A percentile compares a stretch with the other conserved stretches of the same genome.
Conservation (phyloP, 1,140 invertebrate species). For the Lordiphosa collinella region DNA sequence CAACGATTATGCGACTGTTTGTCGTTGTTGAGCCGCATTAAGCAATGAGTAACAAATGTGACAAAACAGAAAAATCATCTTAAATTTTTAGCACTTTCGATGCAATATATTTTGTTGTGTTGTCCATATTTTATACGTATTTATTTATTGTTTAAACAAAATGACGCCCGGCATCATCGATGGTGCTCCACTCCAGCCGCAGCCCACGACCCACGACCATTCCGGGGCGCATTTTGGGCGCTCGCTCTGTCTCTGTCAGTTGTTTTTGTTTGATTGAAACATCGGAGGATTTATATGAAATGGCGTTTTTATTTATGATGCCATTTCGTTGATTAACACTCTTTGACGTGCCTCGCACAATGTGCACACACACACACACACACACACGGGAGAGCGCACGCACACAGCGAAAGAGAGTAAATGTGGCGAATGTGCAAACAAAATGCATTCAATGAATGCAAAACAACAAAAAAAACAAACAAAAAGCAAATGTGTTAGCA, state of each 20-base stretch:
- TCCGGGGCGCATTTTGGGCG: background rate
- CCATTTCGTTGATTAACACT: conserved; percentile 76
- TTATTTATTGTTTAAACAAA: conserved; percentile 63
- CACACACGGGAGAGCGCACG: background rate
- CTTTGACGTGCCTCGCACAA: conserved; percentile 41
- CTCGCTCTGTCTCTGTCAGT: background rate
- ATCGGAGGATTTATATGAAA: conserved; percentile 72
- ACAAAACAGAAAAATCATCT: background rate
- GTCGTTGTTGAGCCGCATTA: conserved; percentile 14
- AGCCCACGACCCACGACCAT: no score
- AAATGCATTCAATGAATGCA: conserved; percentile 1
- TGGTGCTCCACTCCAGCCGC: background rate
- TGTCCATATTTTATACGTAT: conserved; percentile 48
- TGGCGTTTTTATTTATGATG: conserved; percentile 74
- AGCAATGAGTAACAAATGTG: conserved; percentile 8
- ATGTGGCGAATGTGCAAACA: conserved; percentile 8
- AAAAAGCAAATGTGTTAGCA: background rate
- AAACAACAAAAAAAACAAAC: conserved; percentile 2
- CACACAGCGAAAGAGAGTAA: background rate
- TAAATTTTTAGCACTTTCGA: conserved; percentile 14
- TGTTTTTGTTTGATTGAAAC: conserved; percentile 69
- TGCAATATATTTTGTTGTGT: conserved; percentile 51
- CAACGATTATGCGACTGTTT: conserved; percentile 45
- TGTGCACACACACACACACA: conserved; percentile 6
- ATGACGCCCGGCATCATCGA: background rate